A percentile compares a stretch with the other conserved stretches of the same genome.
Conservation (phyloP, 2,888 invertebrate species). For the Hoplodrina blanda region DNA sequence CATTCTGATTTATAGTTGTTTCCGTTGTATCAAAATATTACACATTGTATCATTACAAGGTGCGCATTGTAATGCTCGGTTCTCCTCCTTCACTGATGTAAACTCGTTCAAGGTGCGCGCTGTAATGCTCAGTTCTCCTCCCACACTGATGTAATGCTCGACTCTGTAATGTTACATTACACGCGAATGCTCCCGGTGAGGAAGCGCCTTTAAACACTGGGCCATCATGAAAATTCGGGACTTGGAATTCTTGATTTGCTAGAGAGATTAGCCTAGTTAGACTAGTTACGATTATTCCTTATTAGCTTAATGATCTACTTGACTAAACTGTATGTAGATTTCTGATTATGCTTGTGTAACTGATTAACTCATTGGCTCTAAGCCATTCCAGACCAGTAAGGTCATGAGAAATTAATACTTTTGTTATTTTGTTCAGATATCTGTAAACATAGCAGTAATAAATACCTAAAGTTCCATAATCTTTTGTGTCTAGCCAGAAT, state of each 20-base stretch:
- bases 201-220: too few relatives aligned
- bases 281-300: background rate
- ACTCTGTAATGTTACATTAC: too few relatives aligned
- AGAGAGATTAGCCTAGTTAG: background rate
- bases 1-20: too few relatives aligned
- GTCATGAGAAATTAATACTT: slow-evolving; percentile 20
- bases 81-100: too few relatives aligned
- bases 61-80: too few relatives aligned
- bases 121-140: too few relatives aligned
- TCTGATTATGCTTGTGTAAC: slow-evolving; percentile 10
- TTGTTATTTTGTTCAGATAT: slow-evolving; percentile 11
- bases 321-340: slow-evolving; percentile 33
- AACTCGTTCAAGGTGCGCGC: too few relatives aligned
- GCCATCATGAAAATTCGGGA: too few relatives aligned
- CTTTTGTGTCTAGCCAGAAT: slow-evolving; percentile 15
- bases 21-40: too few relatives aligned
- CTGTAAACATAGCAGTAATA: slow-evolving; percentile 8
- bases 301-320: slow-evolving; percentile 17
- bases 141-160: too few relatives aligned
- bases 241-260: background rate
- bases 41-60: too few relatives aligned
- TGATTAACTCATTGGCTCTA: slow-evolving; percentile 2
- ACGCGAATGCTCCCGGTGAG: too few relatives aligned
- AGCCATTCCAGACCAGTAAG: slow-evolving; percentile 1
- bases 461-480: slow-evolving; percentile 15